phyloP scores from a whole-genome alignment of 2,888 invertebrate species.

The Boloria euphrosyne region DNA sequence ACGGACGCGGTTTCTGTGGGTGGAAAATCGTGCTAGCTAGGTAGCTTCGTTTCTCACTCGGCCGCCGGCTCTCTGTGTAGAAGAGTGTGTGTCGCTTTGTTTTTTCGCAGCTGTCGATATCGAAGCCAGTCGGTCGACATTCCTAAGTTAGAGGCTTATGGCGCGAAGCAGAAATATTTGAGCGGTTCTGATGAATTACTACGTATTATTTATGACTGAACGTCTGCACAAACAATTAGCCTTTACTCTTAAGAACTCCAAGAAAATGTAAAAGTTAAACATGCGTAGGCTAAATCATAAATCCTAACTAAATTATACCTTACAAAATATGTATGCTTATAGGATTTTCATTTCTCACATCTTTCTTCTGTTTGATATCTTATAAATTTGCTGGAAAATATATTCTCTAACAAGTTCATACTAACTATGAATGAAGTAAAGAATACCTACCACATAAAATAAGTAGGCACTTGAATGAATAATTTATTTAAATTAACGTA shows the following conservation, averaged over 20 bases:
- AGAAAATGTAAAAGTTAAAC: constrained; percentile 4
- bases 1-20: constrained; percentile 58
- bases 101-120: constrained; percentile 55
- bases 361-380: background rate
- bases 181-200: constrained; percentile 72
- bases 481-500: constrained; percentile 10
- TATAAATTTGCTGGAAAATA: background rate
- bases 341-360: background rate
- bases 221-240: constrained; percentile 51
- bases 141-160: constrained; percentile 70
- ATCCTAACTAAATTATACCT: background rate
- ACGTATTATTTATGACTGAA: constrained; percentile 63
- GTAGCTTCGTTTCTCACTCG: constrained; percentile 52
- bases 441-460: constrained; percentile 11
- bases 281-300: background rate
- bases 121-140: constrained; percentile 73
- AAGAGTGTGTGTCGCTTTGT: constrained; percentile 55
- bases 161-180: constrained; percentile 76
- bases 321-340: background rate
- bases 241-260: constrained; percentile 18
- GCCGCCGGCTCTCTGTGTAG: constrained; percentile 51
- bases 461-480: constrained; percentile 13
- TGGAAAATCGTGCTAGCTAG: constrained; percentile 59
- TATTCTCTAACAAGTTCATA: background rate
- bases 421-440: constrained; percentile 8